Evolutionary conservation across 2,888 invertebrate genomes (phyloP).

Genomic region (Acrobasis suavella): DNA sequence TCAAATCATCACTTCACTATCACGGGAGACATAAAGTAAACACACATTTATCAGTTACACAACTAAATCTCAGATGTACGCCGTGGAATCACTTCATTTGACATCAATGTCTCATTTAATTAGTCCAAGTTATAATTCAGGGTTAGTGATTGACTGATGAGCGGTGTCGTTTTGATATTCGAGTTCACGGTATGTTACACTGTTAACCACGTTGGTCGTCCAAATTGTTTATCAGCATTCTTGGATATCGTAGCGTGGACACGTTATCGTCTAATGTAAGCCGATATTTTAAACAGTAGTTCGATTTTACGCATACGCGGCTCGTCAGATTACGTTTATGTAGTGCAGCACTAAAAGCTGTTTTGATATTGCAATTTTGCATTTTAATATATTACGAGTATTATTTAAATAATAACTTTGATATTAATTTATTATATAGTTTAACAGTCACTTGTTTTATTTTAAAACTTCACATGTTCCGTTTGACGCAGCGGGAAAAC

Average conservation of each 20-base stretch:
- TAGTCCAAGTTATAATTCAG: conserved; percentile 7
- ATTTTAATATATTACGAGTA: not conserved
- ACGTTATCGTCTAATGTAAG: conserved; percentile 57
- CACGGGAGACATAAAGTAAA: conserved; percentile 8
- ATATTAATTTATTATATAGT: not conserved
- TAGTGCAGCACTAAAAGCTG: conserved; percentile 20
- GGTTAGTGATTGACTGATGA: not conserved
- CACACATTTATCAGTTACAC: conserved; percentile 8
- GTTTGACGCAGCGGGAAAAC: not conserved
- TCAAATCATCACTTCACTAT: conserved; percentile 16
- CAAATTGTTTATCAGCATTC: conserved; percentile 35
- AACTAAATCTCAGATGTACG: conserved; percentile 19
- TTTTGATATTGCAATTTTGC: conserved; percentile 22
- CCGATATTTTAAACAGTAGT: conserved; percentile 55
- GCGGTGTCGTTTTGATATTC: not conserved
- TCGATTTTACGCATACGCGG: not conserved
- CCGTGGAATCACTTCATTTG: not conserved
- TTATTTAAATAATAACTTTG: not conserved
- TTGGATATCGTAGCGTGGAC: conserved; percentile 40
- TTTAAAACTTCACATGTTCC: conserved; percentile 1
- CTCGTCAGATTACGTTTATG: conserved; percentile 26
- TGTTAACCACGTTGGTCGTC: conserved; percentile 22
- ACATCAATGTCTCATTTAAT: not conserved
- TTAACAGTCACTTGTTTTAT: conserved; percentile 1
- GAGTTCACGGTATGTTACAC: not conserved